Percentiles rank a stretch among this genome's conserved stretches.
phyloP scores from a whole-genome alignment of 2,113 vertebrate genomes.

The Pseudorhombus dupliciocellatus region DNA sequence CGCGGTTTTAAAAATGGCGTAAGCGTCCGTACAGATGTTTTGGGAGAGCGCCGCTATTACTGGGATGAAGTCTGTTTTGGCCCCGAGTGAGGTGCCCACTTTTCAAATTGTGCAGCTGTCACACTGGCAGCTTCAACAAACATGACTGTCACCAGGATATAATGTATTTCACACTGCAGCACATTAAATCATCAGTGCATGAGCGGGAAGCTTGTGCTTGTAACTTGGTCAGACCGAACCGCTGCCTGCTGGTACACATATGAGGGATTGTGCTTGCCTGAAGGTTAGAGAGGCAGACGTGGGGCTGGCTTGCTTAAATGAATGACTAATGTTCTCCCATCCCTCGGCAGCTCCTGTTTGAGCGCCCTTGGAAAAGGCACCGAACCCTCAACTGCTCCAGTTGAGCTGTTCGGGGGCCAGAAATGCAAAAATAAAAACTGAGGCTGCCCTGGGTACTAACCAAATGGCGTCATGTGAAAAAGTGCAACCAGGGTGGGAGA shows the following conservation, averaged over 20 bases:
- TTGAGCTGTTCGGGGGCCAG: conserved; percentile 67
- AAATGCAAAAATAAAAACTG: conserved; percentile 62
- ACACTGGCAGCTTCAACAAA: conserved; percentile 44
- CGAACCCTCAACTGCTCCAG: conserved; percentile 62
- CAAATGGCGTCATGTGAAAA: conserved; percentile 62
- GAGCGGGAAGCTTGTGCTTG: conserved; percentile 19
- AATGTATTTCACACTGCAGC: conserved; percentile 26
- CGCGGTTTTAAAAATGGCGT: conserved; percentile 29
- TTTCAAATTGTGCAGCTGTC: conserved; percentile 46
- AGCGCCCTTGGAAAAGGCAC: conserved; percentile 72
- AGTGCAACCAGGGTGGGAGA: conserved; percentile 44
- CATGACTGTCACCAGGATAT: conserved; percentile 30
- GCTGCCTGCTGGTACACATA: conserved; percentile 31
- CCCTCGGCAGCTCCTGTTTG: conserved; percentile 60
- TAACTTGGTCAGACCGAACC: conserved; percentile 28
- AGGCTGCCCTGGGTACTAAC: conserved; percentile 52
- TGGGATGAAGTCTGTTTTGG: conserved; percentile 22
- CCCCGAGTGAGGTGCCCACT: conserved; percentile 13
- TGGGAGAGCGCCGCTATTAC: conserved; percentile 6
- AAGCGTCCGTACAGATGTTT: conserved; percentile 35
- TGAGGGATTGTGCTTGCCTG: conserved; percentile 49
- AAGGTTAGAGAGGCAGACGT: conserved; percentile 57
- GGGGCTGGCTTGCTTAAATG: conserved; percentile 53
- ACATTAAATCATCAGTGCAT: conserved; percentile 40
- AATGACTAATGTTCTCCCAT: conserved; percentile 66